Evolutionary conservation across 2,888 invertebrate species (phyloP).

Genomic region (Catocala nupta): DNA sequence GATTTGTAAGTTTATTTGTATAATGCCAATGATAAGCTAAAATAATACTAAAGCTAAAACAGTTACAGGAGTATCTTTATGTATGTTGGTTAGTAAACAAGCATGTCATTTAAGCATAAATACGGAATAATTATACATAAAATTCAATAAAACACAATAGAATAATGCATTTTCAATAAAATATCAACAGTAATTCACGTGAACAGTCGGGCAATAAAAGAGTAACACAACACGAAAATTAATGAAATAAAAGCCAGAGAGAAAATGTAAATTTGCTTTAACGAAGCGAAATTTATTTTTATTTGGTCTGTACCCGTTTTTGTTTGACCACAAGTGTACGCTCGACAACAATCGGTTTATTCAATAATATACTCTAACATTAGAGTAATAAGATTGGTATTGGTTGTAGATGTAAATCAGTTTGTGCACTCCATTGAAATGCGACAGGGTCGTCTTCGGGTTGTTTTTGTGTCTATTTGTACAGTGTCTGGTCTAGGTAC

Average conservation of each 20-base stretch:
- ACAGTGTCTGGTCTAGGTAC: slow-evolving; percentile 55
- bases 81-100: no score
- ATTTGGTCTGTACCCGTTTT: slow-evolving; percentile 56
- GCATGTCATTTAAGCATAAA: no score
- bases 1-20: no score
- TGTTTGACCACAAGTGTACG: slow-evolving; percentile 61
- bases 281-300: slow-evolving; percentile 78
- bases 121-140: slow-evolving; percentile 29
- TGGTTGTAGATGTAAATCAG: slow-evolving; percentile 24
- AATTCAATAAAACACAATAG: slow-evolving; percentile 63
- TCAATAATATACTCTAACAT: slow-evolving; percentile 35
- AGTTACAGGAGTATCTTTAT: no score
- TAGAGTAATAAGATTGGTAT: slow-evolving; percentile 31
- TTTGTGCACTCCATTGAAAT: slow-evolving; percentile 51
- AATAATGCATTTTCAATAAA: slow-evolving; percentile 62
- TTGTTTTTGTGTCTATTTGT: slow-evolving; percentile 63
- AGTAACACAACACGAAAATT: slow-evolving; percentile 59
- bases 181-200: slow-evolving; percentile 51
- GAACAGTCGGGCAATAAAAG: slow-evolving; percentile 53
- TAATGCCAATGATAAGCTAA: no score
- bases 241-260: slow-evolving; percentile 69
- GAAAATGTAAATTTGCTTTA: slow-evolving; percentile 81
- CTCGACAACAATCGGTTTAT: slow-evolving; percentile 34
- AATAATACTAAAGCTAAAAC: no score
- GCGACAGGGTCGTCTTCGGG: slow-evolving; percentile 51